Evolutionary conservation across 2,113 vertebrate genomes (phyloP), one percentile per base, ranked within the genome.

Genomic region (Cairina moschata): DNA sequence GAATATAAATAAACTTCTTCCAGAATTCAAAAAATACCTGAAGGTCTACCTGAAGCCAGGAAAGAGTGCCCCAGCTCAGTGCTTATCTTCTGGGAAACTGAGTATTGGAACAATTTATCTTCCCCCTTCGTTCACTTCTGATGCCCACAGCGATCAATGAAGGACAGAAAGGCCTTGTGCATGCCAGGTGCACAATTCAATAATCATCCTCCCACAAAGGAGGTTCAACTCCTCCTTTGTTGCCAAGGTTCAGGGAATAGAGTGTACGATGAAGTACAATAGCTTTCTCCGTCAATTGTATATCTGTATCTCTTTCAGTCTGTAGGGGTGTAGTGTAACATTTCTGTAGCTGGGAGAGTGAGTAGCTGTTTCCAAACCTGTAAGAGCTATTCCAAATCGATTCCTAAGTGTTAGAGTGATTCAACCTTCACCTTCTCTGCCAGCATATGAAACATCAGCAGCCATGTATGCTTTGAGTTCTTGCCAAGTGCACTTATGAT

Each of bases 341-440:
- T 89, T 84, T 84, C 77, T 79, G 80, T 73, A 54, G 69, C 86
- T 56, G 23, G n/a, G 56, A 88, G 93, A 71, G 46, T 2, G 6
- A 94, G 73, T 52, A 88, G 94, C 73, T 93, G 75, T 94, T 95
- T 93, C 90, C 88, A 93, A 91, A 96, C 56, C 68, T 77, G 46
- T 34, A 72, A 93, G 72, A 96, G 83, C 80, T 94, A 84, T 91
- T 96, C 90, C 69, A 46, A 90, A 69, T 56, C 76, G 84, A 72
- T 97, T 83, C 76, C 56, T 62, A 78, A 93, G 92, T 76, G 90
- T 94, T 94, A 65, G 86, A 89, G 95, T 96, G 92, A 96, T 93
- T 96, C 96, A 96, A 54, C 93, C 96, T 86, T 96, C 95, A 93
- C 93, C 92, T 95, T 90, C 90, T 96, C 83, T 94, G 90, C 76